Base-by-base conservation (phyloP, 2,888 invertebrate genomes). In the Stegana nigrithorax region DNA sequence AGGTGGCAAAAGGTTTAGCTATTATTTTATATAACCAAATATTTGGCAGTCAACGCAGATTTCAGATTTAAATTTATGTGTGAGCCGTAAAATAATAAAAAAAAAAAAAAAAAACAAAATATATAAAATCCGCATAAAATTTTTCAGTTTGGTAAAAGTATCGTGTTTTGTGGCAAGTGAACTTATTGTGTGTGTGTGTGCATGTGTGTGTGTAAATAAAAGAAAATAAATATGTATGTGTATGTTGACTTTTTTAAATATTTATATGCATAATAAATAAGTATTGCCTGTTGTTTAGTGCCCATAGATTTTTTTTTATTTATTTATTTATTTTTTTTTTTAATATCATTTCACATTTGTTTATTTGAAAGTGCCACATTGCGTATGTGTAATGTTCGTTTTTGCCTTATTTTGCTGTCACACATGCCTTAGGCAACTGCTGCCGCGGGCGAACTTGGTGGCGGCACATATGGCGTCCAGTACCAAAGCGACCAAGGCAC, bases 401-500 rank as follows among this genome's bases (percentile, higher is more conserved):
- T 10, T 39, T 2, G 14, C 14, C n/a, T 14, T 39, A 2, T 39
- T n/a, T 14, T 39, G n/a, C n/a, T n/a, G n/a, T n/a, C n/a, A n/a
- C n/a, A n/a, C n/a, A n/a, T 39, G 5, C 1, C 39, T 39, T 39
- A 39, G 39, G 39, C 39, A 10, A n/a, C 36, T 12, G n/a, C 32
- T 21, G 47, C 19, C 10, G 17, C 4, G 66, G 78, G 62, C 59
- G 69, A 57, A 61, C 78, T 81, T 17, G 81, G 81, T 14, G 82
- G 81, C 17, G 63, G 56, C 29, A 42, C 72, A 0, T 73, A 71
- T 8, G 78, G 73, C 0, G 73, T 66, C 74, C 78, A 81, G 25
- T 69, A 67, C 81, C 78, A 82, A 2, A 70, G 23, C 1, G 71
- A 19, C 60, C 68, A 74, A 3, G 67, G 70, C 21, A 81, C 80